Evolutionary conservation across 2,888 invertebrate genomes (phyloP), one percentile per base, ranked within the genome.

Genomic region (Chymomyza procnemis): DNA sequence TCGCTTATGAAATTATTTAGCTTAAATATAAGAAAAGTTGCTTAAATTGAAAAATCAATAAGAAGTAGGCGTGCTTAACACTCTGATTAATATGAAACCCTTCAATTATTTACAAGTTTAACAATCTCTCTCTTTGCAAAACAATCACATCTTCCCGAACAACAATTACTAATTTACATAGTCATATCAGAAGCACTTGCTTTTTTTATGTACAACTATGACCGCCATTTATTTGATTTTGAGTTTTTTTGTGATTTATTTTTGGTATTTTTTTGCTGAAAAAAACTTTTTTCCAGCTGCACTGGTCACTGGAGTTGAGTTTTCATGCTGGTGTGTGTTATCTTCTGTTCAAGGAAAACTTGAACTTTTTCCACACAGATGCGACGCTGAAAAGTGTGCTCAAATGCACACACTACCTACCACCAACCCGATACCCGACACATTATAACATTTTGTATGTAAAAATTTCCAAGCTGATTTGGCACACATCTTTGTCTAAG

Each of bases 261-360:
- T 60, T 41, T 48, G n/a, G 26, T 3, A 12, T 14, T 30, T 21
- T 12, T 57, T 22, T 70, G 74, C 66, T 60, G 79, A 75, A 66
- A 46, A 79, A 78, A 77, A 50, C 52, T 30, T 52, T 50, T 41
- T 34, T 5, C 57, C 81, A 83, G 69, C 75, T 84, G 8, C 2
- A 1, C 78, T 81, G 77, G 78, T 80, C 80, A 77, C 54, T n/a
- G n/a, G n/a, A 30, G 47, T 6, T 22, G 77, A 75, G 79, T 79
- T 85, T 85, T 84, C 78, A 83, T 85, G 84, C 84, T 85, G 84
- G 84, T 79, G 85, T 80, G 77, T 84, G 85, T 84, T 85, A 85
- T 85, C 84, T 84, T n/a, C n/a, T 83, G 83, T 84, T 84, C 82
- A 84, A 82, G 79, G 71, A 84, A 83, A 83, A 85, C 76, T 80